Evolutionary conservation across 64 coral and sea anemone species (phyloP).

Genomic region (Stichodactyla helianthus): DNA sequence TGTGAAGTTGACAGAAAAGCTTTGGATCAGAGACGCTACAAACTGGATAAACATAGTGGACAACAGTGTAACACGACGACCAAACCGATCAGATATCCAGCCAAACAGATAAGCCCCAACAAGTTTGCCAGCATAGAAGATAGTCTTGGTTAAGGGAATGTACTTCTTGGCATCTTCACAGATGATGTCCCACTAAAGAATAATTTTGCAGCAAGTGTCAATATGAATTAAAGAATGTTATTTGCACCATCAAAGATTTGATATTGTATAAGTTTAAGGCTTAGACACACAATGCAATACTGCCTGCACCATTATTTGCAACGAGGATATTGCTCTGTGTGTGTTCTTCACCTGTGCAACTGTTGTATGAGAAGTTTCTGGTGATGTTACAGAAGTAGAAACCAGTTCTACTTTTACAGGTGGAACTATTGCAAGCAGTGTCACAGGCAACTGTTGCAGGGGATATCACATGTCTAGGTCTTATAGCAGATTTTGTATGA

Average conservation of each 20-base stretch:
- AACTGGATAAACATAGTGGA: constrained; percentile 91
- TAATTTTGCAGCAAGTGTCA: neutral
- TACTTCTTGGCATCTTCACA: constrained; percentile 80
- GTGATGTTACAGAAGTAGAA: too few relatives aligned
- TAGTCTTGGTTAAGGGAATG: constrained; percentile 89
- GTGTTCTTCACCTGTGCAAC: too few relatives aligned
- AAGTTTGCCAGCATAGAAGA: constrained; percentile 94
- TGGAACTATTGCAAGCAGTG: too few relatives aligned
- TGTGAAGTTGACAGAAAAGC: constrained; percentile 68
- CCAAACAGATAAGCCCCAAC: constrained; percentile 94
- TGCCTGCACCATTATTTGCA: too few relatives aligned
- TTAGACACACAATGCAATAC: too few relatives aligned
- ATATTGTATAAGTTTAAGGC: too few relatives aligned
- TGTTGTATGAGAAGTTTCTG: too few relatives aligned
- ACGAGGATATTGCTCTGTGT: too few relatives aligned
- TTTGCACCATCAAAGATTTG: neutral
- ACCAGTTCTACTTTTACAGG: too few relatives aligned
- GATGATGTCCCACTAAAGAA: constrained; percentile 74
- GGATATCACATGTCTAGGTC: too few relatives aligned
- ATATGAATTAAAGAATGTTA: neutral
- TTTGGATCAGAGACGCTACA: constrained; percentile 49
- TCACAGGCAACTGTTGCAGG: too few relatives aligned
- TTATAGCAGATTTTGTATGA: too few relatives aligned
- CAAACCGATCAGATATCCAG: constrained; percentile 91
- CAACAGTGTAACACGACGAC: constrained; percentile 61